Conservation (phyloP, 92 coral and sea anemone genomes). For the Diadumene lineata region DNA sequence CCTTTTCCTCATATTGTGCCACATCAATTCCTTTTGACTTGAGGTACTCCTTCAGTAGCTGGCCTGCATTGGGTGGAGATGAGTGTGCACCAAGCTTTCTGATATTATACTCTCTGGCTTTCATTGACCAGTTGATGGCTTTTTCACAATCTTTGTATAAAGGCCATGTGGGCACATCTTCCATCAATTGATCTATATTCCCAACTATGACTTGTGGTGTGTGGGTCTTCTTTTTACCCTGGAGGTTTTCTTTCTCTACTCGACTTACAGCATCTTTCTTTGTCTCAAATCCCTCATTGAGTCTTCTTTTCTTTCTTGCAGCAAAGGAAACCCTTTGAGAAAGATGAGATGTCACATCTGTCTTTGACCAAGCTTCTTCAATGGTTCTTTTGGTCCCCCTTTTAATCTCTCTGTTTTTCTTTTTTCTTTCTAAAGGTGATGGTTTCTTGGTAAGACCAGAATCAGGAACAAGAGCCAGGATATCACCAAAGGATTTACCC, state of each 20-base stretch:
- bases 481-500: conserved; percentile 9
- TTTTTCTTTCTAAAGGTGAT: conserved; percentile 23
- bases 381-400: conserved; percentile 8
- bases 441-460: conserved; percentile 4
- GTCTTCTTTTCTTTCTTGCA: conserved; percentile 14
- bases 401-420: conserved; percentile 15
- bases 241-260: not conserved
- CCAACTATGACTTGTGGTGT: conserved; percentile 12
- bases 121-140: conserved; percentile 16
- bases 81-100: conserved; percentile 5
- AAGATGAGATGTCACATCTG: conserved; percentile 17
- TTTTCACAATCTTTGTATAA: not conserved
- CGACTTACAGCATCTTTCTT: conserved; percentile 2
- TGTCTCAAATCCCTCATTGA: conserved; percentile 17
- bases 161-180: conserved; percentile 13
- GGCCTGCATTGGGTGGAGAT: conserved; percentile 37
- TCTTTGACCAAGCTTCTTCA: conserved; percentile 5
- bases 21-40: conserved; percentile 19
- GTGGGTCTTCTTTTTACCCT: not conserved
- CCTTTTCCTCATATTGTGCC: conserved; percentile 12
- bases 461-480: conserved; percentile 25
- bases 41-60: conserved; percentile 28
- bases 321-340: conserved; percentile 21
- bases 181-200: conserved; percentile 14
- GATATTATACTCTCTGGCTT: conserved; percentile 25